Evolutionary conservation across 1,140 invertebrate species (phyloP).

Genomic region (Euwallacea similis): DNA sequence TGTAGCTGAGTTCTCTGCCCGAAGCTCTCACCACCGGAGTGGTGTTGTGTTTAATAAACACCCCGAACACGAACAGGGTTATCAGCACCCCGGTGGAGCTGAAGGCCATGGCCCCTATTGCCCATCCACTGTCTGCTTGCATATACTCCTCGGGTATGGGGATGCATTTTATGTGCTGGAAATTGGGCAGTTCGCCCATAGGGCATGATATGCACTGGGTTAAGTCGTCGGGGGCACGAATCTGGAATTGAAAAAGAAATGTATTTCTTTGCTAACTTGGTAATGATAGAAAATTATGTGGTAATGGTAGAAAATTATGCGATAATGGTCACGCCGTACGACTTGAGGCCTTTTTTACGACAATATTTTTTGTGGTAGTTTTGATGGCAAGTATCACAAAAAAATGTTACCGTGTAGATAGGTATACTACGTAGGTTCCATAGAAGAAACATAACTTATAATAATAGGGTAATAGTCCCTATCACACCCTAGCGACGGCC

Average conservation of each 20-base stretch:
- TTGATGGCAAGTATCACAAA: too few species aligned
- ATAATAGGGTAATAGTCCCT: too few species aligned
- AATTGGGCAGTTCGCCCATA: slow-evolving; percentile 78
- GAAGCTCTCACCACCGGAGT: slow-evolving; percentile 90
- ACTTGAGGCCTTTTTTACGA: not conserved
- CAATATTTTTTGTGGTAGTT: too few species aligned
- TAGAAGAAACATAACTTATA: too few species aligned
- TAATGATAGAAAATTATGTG: too few species aligned
- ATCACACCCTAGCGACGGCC: too few species aligned
- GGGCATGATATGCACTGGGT: slow-evolving; percentile 83
- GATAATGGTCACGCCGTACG: not conserved
- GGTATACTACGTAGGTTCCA: too few species aligned
- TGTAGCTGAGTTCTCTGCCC: slow-evolving; percentile 85
- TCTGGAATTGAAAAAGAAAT: slow-evolving; percentile 58
- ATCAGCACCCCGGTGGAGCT: slow-evolving; percentile 77
- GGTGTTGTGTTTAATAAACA: slow-evolving; percentile 72
- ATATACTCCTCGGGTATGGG: slow-evolving; percentile 85
- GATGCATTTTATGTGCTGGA: slow-evolving; percentile 71
- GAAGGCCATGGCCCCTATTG: slow-evolving; percentile 85
- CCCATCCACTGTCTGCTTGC: slow-evolving; percentile 77
- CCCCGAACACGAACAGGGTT: slow-evolving; percentile 68
- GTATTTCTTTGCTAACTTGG: too few species aligned
- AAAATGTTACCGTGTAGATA: too few species aligned
- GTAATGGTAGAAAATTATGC: too few species aligned
- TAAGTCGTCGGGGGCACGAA: slow-evolving; percentile 75